These are phyloP conservation scores for Graptemys geographica DNA, from an alignment of 2,797 vertebrate genomes.

Conservation along the genomic window DNA sequence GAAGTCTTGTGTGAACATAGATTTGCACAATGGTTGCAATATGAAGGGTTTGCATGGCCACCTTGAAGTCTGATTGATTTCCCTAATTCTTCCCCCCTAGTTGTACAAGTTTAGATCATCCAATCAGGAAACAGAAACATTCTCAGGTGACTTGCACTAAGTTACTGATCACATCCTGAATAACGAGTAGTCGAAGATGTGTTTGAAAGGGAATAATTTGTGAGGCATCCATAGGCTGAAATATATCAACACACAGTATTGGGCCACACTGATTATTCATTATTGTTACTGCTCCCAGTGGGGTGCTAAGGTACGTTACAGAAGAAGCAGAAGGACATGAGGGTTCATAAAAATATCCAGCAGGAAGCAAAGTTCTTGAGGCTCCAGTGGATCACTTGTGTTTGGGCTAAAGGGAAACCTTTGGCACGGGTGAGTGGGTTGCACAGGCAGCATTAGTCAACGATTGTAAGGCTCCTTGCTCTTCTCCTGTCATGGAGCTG, in stretches of 20 bases:
- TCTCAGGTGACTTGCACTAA: background rate
- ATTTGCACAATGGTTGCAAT: background rate
- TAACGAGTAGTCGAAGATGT: background rate
- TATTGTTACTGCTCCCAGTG: background rate
- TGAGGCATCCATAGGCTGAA: background rate
- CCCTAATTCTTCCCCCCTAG: background rate
- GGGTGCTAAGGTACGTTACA: background rate
- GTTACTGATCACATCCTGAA: background rate
- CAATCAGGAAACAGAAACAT: background rate
- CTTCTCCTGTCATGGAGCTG: background rate
- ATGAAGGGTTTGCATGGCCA: background rate
- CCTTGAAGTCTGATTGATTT: background rate
- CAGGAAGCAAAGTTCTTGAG: background rate
- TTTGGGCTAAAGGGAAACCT: background rate
- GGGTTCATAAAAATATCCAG: background rate
- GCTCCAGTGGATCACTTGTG: background rate
- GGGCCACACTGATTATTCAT: background rate
- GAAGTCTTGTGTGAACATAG: background rate
- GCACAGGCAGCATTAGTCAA: background rate
- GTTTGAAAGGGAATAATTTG: background rate
- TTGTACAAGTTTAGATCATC: background rate
- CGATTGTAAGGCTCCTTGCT: background rate
- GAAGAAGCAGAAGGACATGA: background rate
- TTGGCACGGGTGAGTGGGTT: background rate
- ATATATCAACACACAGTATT: background rate